Conservation (phyloP, 92 coral and sea anemone species). For the Desmophyllum pertusum region DNA sequence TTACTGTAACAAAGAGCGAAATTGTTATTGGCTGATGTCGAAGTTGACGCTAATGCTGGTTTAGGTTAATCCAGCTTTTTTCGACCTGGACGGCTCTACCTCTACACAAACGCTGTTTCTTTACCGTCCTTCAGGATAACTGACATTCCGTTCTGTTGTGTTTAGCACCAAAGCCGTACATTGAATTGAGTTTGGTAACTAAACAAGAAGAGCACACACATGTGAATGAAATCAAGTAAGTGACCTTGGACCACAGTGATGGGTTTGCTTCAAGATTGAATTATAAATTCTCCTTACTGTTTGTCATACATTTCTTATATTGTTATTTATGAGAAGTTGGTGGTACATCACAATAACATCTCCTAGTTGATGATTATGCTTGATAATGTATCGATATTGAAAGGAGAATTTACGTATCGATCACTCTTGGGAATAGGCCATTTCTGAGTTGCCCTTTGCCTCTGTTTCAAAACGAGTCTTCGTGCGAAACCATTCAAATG, state of each 20-base stretch:
- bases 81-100: too few relatives aligned
- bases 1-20: too few relatives aligned
- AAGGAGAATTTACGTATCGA: neutral
- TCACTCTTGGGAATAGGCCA: neutral
- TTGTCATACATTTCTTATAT: neutral
- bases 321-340: neutral
- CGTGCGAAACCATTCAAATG: too few relatives aligned
- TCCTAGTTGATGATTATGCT: neutral
- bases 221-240: slow-evolving; percentile 92
- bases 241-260: neutral
- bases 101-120: neutral
- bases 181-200: slow-evolving; percentile 86
- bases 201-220: slow-evolving; percentile 88
- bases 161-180: slow-evolving; percentile 93
- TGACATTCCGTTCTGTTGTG: neutral
- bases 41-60: too few relatives aligned
- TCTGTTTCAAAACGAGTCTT: too few relatives aligned
- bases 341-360: neutral
- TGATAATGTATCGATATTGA: neutral
- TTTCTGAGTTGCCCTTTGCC: too few relatives aligned
- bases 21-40: too few relatives aligned
- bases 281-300: neutral
- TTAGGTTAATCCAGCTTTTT: too few relatives aligned
- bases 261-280: neutral
- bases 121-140: neutral